Conservation (phyloP, 1,140 invertebrate species). For the Brachionus manjavacas region DNA sequence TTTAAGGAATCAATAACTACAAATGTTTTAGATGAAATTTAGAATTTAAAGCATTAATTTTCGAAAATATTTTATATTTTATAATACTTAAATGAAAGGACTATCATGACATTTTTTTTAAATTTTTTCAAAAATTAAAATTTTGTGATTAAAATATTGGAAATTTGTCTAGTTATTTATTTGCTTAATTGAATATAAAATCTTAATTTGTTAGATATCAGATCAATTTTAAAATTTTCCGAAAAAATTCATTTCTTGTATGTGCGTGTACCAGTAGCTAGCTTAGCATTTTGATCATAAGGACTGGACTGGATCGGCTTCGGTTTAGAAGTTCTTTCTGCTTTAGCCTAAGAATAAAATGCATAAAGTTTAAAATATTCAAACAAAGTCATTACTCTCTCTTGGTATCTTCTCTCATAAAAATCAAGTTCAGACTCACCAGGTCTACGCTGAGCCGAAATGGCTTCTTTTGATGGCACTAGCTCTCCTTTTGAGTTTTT, state of each 20-base stretch:
- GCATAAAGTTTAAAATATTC: background rate
- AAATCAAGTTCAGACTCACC: constrained; percentile 57
- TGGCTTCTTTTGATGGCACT: constrained; percentile 47
- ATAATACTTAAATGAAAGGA: too few relatives aligned
- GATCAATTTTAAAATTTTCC: background rate
- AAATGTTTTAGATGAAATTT: too few relatives aligned
- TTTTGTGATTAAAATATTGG: too few relatives aligned
- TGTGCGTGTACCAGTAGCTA: background rate
- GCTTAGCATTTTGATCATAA: constrained; percentile 28
- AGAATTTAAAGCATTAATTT: too few relatives aligned
- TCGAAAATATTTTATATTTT: too few relatives aligned
- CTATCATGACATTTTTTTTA: too few relatives aligned
- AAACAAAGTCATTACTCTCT: constrained; percentile 1
- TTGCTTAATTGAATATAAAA: too few relatives aligned
- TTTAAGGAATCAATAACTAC: too few relatives aligned
- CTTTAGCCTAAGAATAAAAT: background rate
- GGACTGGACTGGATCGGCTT: constrained; percentile 36
- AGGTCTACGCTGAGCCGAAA: constrained; percentile 50
- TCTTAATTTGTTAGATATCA: background rate
- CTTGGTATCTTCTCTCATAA: constrained; percentile 49
- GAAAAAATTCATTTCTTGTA: background rate
- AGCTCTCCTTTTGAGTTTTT: constrained; percentile 6
- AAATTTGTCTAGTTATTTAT: too few relatives aligned
- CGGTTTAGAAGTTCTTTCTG: constrained; percentile 26
- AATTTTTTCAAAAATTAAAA: too few relatives aligned